A percentile compares a stretch with the other conserved stretches of the same genome.
Evolutionary conservation across 2,113 vertebrate species (phyloP).

Genomic region (Corynorhinus townsendii): DNA sequence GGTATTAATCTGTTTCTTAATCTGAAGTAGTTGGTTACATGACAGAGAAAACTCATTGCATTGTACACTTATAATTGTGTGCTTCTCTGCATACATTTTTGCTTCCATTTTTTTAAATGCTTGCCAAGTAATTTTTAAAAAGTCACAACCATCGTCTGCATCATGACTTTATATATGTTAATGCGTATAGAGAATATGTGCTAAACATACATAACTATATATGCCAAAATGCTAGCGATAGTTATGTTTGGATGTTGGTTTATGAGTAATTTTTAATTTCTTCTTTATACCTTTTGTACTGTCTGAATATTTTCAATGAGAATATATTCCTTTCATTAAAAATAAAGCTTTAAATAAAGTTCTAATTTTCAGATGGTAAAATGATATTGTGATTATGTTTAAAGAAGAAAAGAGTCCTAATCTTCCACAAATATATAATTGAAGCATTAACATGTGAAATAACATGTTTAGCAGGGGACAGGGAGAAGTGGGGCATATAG

Average conservation of each 20-base stretch:
- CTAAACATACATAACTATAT: not conserved
- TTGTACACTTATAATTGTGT: not conserved
- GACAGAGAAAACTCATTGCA: not conserved
- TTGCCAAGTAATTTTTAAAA: not conserved
- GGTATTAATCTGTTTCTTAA: not conserved
- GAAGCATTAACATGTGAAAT: constrained; percentile 59
- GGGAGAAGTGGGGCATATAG: not conserved
- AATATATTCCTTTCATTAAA: constrained; percentile 59
- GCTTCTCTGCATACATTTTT: not conserved
- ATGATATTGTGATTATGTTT: constrained; percentile 28
- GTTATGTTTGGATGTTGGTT: constrained; percentile 5
- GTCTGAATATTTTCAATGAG: constrained; percentile 43
- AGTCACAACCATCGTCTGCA: not conserved
- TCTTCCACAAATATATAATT: constrained; percentile 47
- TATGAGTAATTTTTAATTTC: constrained; percentile 36
- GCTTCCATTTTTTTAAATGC: not conserved
- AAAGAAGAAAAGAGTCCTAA: constrained; percentile 44
- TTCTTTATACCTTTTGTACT: constrained; percentile 43
- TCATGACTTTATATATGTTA: constrained; percentile 16
- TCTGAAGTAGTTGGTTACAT: not conserved
- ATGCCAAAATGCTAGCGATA: not conserved
- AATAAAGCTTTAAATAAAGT: constrained; percentile 56
- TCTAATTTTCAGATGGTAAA: constrained; percentile 43
- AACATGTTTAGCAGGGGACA: constrained; percentile 22
- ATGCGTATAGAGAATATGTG: not conserved